Evolutionary conservation across 2,888 invertebrate species (phyloP).

Genomic region (Ametastegia equiseti): DNA sequence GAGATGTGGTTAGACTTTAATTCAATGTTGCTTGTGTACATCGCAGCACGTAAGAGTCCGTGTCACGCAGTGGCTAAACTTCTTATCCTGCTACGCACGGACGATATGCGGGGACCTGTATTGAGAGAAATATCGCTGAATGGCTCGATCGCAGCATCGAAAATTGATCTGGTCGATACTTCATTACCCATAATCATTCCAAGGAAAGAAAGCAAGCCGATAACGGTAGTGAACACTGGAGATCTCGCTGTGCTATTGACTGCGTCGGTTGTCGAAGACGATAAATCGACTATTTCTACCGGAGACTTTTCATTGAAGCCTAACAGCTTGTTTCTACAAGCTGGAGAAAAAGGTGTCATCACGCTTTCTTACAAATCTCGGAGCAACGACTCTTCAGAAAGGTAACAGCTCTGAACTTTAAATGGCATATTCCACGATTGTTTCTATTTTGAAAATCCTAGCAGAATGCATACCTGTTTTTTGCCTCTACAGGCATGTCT

Average conservation of each 20-base stretch:
- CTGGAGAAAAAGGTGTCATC: conserved; percentile 60
- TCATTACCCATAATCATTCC: conserved; percentile 61
- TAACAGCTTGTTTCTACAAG: conserved; percentile 60
- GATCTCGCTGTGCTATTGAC: conserved; percentile 58
- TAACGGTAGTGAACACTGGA: conserved; percentile 65
- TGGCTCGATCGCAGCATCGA: conserved; percentile 60
- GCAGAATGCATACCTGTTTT: not conserved
- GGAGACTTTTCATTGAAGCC: conserved; percentile 63
- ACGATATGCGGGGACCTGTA: conserved; percentile 58
- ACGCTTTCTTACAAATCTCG: conserved; percentile 63
- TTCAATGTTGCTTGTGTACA: conserved; percentile 40
- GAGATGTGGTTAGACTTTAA: not conserved
- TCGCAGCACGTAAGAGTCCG: conserved; percentile 52
- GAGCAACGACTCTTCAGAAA: conserved; percentile 56
- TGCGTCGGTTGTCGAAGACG: conserved; percentile 58
- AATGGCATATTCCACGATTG: not conserved
- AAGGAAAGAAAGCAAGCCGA: conserved; percentile 60
- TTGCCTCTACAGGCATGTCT: conserved; percentile 57
- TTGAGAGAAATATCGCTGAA: conserved; percentile 63
- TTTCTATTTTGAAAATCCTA: not conserved
- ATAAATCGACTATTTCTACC: conserved; percentile 49
- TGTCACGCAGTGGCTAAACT: conserved; percentile 54
- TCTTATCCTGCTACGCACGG: conserved; percentile 56
- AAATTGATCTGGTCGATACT: conserved; percentile 64
- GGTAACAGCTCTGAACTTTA: conserved; percentile 53